phyloP scores from a whole-genome alignment of 2,113 vertebrate genomes.

The Vulpes lagopus region DNA sequence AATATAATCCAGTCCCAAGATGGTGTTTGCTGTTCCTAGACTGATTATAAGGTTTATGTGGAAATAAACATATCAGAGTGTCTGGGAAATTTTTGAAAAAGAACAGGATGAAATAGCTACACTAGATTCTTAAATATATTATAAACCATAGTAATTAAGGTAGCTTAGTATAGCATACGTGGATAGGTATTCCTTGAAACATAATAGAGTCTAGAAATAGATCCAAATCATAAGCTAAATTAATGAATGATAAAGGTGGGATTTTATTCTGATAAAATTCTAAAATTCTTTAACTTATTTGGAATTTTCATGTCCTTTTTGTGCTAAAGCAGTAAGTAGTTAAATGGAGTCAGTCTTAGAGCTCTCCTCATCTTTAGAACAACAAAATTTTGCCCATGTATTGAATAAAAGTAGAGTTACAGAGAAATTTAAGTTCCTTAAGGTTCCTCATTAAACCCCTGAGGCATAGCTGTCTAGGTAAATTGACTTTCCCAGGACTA shows the following conservation, averaged over 20 bases:
- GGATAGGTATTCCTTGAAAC: background rate
- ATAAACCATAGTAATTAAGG: slow-evolving; percentile 8
- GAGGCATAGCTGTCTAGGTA: background rate
- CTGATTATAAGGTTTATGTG: slow-evolving; percentile 37
- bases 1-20: background rate
- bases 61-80: background rate
- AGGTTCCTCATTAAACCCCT: background rate
- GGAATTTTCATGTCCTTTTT: background rate
- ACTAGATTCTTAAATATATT: background rate
- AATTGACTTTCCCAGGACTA: background rate
- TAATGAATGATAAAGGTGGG: background rate
- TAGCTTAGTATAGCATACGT: background rate
- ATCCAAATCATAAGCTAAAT: background rate
- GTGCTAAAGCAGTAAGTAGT: background rate
- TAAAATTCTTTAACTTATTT: background rate
- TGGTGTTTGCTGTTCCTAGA: background rate
- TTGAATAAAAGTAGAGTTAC: background rate
- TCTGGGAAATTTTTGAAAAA: background rate
- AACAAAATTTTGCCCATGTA: background rate
- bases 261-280: background rate
- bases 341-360: slow-evolving; percentile 34
- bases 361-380: background rate
- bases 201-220: background rate
- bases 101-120: background rate
- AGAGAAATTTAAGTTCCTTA: slow-evolving; percentile 18